Percentiles rank a stretch among this genome's conserved stretches.
Conservation (phyloP, 2,888 invertebrate species). For the Synanthedon vespiformis region DNA sequence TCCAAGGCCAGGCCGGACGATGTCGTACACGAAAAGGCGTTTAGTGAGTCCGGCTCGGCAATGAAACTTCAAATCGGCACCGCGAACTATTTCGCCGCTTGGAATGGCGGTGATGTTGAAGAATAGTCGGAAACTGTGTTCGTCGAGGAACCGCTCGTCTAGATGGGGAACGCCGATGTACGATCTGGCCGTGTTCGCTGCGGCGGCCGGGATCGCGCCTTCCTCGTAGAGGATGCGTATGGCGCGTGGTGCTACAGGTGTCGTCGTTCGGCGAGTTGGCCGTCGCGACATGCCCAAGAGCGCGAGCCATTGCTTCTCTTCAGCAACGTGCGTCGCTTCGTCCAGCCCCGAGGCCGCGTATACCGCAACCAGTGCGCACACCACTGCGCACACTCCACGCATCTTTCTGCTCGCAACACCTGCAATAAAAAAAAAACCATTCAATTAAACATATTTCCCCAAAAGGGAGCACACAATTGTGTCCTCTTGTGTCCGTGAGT, state of each 20-base stretch:
- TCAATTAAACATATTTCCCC: neutral
- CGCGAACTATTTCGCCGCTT: constrained; percentile 78
- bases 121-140: constrained; percentile 82
- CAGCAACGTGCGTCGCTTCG: constrained; percentile 55
- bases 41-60: constrained; percentile 60
- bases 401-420: constrained; percentile 68
- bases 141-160: constrained; percentile 78
- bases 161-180: constrained; percentile 78
- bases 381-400: constrained; percentile 67
- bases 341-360: constrained; percentile 45
- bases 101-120: constrained; percentile 87
- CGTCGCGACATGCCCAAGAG: constrained; percentile 69
- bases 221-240: constrained; percentile 82
- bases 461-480: no score
- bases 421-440: constrained; percentile 28
- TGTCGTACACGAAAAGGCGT: constrained; percentile 80
- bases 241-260: constrained; percentile 79
- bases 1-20: constrained; percentile 77
- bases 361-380: constrained; percentile 66
- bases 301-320: constrained; percentile 58
- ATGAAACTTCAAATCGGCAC: constrained; percentile 82
- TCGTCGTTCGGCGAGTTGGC: constrained; percentile 68
- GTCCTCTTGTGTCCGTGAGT: no score
- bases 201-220: constrained; percentile 75
- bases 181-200: constrained; percentile 87